Evolutionary conservation across 2,888 invertebrate species (phyloP).

Genomic region (Tupiocoris notatus): DNA sequence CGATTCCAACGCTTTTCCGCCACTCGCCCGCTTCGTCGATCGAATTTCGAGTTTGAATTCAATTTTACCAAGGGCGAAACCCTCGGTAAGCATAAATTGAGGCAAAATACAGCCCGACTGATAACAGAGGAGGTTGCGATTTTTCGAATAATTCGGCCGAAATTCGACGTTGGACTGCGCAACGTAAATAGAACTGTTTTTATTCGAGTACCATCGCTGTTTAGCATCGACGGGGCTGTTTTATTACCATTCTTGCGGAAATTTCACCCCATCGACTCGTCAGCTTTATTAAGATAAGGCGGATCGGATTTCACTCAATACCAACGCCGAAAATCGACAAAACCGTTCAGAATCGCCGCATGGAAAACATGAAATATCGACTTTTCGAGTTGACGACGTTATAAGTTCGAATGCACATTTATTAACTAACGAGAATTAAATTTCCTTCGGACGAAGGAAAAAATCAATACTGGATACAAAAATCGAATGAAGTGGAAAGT

Average conservation of each 20-base stretch:
- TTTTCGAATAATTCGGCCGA: neutral
- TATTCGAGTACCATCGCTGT: no score
- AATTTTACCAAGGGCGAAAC: neutral
- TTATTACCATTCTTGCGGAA: no score
- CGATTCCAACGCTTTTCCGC: neutral
- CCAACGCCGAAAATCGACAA: neutral
- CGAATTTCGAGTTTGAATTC: neutral
- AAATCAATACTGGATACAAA: neutral
- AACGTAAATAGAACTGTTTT: no score
- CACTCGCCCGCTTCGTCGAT: neutral
- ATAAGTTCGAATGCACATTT: no score
- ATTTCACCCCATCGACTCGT: neutral
- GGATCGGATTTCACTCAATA: neutral
- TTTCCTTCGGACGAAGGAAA: no score
- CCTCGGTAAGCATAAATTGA: no score
- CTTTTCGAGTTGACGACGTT: neutral
- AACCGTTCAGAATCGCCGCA: neutral
- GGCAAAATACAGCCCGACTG: neutral
- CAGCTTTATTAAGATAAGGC: neutral
- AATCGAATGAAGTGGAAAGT: neutral
- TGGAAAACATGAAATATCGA: neutral
- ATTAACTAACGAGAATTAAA: no score
- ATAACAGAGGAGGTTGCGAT: neutral
- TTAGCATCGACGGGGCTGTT: no score
- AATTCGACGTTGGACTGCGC: neutral